Conservation (phyloP, 2,888 invertebrate species). For the Hemistola chrysoprasaria region DNA sequence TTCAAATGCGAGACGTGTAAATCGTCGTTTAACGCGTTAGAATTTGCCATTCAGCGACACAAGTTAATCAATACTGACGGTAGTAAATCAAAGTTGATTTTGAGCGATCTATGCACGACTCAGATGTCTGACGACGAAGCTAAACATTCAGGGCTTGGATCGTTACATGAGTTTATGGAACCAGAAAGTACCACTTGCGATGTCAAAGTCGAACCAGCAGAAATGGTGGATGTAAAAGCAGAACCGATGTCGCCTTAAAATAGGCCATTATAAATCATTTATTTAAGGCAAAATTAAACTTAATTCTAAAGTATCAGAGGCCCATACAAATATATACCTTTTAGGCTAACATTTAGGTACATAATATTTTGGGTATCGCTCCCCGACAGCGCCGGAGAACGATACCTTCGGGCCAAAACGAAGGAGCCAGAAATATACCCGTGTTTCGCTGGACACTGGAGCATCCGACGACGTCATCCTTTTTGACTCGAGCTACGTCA, state of each 20-base stretch:
- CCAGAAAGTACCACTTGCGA: slow-evolving; percentile 54
- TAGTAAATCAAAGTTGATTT: slow-evolving; percentile 49
- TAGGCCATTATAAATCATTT: neutral
- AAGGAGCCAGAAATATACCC: too few species aligned
- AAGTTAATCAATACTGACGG: slow-evolving; percentile 39
- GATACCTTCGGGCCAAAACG: too few species aligned
- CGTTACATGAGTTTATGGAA: slow-evolving; percentile 42
- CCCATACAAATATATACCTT: too few species aligned
- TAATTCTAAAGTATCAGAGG: too few species aligned
- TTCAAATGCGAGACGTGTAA: slow-evolving; percentile 56
- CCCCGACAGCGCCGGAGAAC: too few species aligned
- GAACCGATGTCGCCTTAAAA: slow-evolving; percentile 41
- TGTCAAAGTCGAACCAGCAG: slow-evolving; percentile 34
- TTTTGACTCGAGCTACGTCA: too few species aligned
- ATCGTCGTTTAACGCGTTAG: slow-evolving; percentile 46
- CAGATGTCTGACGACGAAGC: slow-evolving; percentile 63
- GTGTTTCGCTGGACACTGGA: too few species aligned
- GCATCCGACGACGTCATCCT: too few species aligned
- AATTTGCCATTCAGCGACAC: slow-evolving; percentile 54
- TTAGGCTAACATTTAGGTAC: too few species aligned
- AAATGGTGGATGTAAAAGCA: slow-evolving; percentile 32
- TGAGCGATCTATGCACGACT: slow-evolving; percentile 64
- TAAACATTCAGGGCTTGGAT: slow-evolving; percentile 36
- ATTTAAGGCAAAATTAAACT: too few species aligned
- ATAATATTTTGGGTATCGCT: too few species aligned